These are phyloP conservation scores for Cydia amplana DNA, from an alignment of 1,140 invertebrate genomes.

Conservation along the genomic window DNA sequence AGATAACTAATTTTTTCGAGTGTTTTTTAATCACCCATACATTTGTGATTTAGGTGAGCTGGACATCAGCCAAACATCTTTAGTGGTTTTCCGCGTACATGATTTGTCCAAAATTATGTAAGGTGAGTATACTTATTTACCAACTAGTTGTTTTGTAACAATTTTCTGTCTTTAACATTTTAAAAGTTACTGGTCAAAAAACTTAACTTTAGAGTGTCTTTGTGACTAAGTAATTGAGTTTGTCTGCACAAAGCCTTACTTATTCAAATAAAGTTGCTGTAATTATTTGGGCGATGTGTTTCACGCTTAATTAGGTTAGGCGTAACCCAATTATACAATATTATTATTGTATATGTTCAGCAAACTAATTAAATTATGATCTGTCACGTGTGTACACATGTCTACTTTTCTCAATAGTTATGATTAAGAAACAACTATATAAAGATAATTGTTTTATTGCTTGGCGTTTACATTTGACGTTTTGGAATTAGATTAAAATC, in stretches of 20 bases:
- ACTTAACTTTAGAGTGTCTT: not conserved
- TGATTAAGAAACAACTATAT: not conserved
- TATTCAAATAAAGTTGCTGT: slow-evolving; percentile 1
- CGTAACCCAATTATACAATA: not conserved
- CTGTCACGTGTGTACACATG: not conserved
- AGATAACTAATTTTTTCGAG: not conserved
- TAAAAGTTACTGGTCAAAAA: no score
- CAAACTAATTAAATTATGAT: not conserved
- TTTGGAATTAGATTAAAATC: no score
- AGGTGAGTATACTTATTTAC: not conserved
- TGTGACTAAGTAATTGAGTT: not conserved
- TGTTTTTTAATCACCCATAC: not conserved
- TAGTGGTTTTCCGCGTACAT: not conserved
- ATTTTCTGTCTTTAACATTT: no score
- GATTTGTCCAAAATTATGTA: not conserved
- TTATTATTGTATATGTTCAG: not conserved
- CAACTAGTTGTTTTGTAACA: no score
- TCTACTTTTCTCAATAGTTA: not conserved
- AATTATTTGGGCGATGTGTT: slow-evolving; percentile 8
- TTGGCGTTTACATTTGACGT: no score
- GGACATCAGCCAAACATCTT: not conserved
- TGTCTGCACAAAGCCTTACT: not conserved
- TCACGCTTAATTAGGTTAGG: slow-evolving; percentile 8
- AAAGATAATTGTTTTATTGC: not conserved
- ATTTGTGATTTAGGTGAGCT: not conserved